A percentile compares a stretch with the other conserved stretches of the same genome.
Evolutionary conservation across 2,113 vertebrate genomes (phyloP).

Genomic region (Chauna torquata): DNA sequence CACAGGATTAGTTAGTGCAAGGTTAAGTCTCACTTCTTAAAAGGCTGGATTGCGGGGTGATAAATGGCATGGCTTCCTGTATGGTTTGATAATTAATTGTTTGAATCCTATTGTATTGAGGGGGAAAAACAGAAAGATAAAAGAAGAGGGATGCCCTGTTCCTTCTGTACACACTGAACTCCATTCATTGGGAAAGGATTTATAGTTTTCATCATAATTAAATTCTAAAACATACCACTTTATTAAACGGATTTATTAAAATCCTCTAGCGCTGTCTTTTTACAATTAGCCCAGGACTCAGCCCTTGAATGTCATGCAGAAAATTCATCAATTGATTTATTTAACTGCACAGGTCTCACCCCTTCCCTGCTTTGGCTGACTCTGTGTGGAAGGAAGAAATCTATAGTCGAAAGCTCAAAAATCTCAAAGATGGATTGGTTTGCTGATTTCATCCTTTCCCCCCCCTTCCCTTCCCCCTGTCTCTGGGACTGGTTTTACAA

Average conservation of each 20-base stretch:
- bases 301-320: constrained; percentile 16
- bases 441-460: neutral
- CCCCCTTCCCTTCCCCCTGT: neutral
- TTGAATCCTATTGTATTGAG: constrained; percentile 4
- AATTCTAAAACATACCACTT: constrained; percentile 66
- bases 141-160: constrained; percentile 13
- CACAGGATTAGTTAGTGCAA: neutral
- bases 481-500: neutral
- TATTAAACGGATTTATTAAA: constrained; percentile 71
- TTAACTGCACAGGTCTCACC: neutral
- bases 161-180: neutral
- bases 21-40: neutral
- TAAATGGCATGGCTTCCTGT: neutral
- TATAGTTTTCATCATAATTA: constrained; percentile 54
- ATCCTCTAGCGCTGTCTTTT: constrained; percentile 14
- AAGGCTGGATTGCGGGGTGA: neutral
- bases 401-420: neutral
- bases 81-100: constrained; percentile 53
- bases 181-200: constrained; percentile 9
- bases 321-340: constrained; percentile 20
- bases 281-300: neutral
- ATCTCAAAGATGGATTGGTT: neutral
- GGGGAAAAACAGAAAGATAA: neutral
- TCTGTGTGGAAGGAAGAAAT: neutral
- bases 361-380: neutral